Base-by-base conservation (phyloP, 92 coral and sea anemone genomes). In the Epizoanthus illoricatus region DNA sequence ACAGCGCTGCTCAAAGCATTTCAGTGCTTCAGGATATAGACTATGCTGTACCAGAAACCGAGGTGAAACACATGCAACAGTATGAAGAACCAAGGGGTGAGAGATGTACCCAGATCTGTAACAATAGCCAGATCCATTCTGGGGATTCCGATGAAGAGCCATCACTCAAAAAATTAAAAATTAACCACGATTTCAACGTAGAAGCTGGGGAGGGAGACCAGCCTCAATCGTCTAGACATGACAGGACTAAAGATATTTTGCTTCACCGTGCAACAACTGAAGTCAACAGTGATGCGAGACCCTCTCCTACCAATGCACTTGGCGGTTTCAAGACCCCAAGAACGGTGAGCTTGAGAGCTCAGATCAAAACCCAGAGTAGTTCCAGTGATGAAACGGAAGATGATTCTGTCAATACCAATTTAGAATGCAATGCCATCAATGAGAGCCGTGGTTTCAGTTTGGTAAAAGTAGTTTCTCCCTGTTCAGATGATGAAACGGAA, bases 21-120 rank as follows among this genome's bases (percentile, higher is more conserved):
- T 89, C 89, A 3, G 73, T 89, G 52, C 89, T 89, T 36, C 89
- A 74, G 33, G 86, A 76, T 69, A 73, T 85, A 43, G 86, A 74
- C 5, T 23, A 16, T 81, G 39, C 65, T 17, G 18, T 21, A 33
- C 18, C 20, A 49, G 65, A 81, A 33, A 20, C 19, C 4, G 60
- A 69, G 9, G 15, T 18, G 13, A 33, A 11, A 20, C 5, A 3
- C 40, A 55, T 23, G n/a, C 65, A 81, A 52, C 13, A 81, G 7
- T 43, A 28, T 4, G 42, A 66, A 36, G 33, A 33, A 5, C 12
- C 18, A 45, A 63, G 15, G 42, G 7, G n/a, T 63, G 59, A 66
- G 2, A 19, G n/a, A 40, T 55, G 0, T 60, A 13, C 13, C 45
- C n/a, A 16, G 24, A 68, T 19, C 7, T 7, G 47, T 36, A 23